Evolutionary conservation across 2,888 invertebrate genomes (phyloP).

Genomic region (Pocota personata): DNA sequence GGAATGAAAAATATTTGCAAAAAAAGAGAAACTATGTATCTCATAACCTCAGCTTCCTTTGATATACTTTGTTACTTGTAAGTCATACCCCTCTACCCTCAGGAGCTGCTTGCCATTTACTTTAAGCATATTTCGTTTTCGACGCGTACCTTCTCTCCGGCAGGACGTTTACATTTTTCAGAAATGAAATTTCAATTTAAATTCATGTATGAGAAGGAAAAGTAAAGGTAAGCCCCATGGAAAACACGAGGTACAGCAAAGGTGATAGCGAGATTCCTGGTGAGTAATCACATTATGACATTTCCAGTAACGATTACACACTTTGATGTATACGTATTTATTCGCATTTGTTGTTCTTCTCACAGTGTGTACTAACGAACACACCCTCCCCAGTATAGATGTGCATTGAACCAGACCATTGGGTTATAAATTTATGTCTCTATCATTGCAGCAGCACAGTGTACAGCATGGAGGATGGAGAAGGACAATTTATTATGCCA

Average conservation of each 20-base stretch:
- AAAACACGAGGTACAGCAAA: neutral
- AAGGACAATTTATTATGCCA: constrained; percentile 6
- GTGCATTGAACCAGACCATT: constrained; percentile 19
- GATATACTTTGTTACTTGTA: constrained; percentile 20
- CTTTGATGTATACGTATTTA: constrained; percentile 46
- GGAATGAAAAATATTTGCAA: neutral
- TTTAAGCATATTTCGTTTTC: constrained; percentile 29
- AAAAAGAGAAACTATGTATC: neutral
- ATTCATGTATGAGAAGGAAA: neutral
- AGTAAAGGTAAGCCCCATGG: neutral
- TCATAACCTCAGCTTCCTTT: constrained; percentile 33
- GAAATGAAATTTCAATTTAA: constrained; percentile 26
- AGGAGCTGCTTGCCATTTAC: constrained; percentile 52
- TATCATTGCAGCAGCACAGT: neutral
- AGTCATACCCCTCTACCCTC: neutral
- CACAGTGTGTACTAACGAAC: neutral
- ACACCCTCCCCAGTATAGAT: neutral
- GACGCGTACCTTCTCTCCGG: neutral
- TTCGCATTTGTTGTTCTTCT: neutral
- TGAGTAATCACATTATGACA: constrained; percentile 22
- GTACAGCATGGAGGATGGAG: neutral
- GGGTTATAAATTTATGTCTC: constrained; percentile 13
- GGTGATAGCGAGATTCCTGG: constrained; percentile 9
- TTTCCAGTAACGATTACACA: constrained; percentile 45
- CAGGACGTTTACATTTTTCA: constrained; percentile 28